These are phyloP conservation scores for Bujurquina vittata DNA, from an alignment of 2,113 vertebrate species.

Conservation along the genomic window DNA sequence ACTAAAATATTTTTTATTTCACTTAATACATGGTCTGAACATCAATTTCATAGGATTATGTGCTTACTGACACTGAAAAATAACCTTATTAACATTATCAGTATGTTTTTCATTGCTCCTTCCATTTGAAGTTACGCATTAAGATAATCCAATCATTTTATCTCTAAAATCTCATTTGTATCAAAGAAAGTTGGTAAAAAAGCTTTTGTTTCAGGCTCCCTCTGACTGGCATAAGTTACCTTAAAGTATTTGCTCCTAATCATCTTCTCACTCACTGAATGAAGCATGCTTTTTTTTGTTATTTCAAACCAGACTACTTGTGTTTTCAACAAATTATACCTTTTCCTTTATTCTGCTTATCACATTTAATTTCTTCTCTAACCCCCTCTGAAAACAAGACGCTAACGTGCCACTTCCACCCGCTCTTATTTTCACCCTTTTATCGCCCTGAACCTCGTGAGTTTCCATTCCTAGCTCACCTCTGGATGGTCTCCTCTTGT, in stretches of 20 bases:
- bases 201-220: neutral
- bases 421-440: neutral
- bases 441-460: neutral
- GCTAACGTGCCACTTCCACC: neutral
- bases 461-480: conserved; percentile 73
- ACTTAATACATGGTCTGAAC: too few species aligned
- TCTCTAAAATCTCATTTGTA: too few species aligned
- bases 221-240: neutral
- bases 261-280: neutral
- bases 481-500: conserved; percentile 92
- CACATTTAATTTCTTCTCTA: neutral
- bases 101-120: too few species aligned
- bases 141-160: too few species aligned
- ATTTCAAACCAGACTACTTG: neutral
- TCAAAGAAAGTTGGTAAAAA: too few species aligned
- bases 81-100: too few species aligned
- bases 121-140: too few species aligned
- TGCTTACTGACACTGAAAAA: too few species aligned
- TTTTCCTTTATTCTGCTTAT: neutral
- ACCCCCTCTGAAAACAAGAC: neutral
- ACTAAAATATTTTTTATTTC: too few species aligned
- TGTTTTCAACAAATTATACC: neutral
- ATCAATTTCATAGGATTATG: too few species aligned
- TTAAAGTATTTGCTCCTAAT: neutral
- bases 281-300: neutral